Evolutionary conservation across 2,113 vertebrate species (phyloP).

Genomic region (Penelope pileata): DNA sequence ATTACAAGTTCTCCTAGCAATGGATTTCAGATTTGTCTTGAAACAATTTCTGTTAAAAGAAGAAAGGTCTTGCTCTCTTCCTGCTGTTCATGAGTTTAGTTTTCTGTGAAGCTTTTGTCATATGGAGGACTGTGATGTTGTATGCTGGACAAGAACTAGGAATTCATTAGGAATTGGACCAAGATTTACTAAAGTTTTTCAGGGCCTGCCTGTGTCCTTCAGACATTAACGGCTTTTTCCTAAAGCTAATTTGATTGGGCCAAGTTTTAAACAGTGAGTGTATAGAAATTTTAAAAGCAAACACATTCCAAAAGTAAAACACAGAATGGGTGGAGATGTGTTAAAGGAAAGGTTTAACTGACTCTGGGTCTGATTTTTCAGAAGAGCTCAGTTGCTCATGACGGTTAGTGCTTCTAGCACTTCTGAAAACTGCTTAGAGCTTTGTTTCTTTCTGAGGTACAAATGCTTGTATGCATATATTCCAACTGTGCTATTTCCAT

Average conservation of each 20-base stretch:
- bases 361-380: background rate
- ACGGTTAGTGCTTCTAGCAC: background rate
- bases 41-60: background rate
- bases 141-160: slow-evolving; percentile 42
- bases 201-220: background rate
- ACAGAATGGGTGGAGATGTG: slow-evolving; percentile 13
- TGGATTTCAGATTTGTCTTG: background rate
- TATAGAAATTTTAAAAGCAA: slow-evolving; percentile 21
- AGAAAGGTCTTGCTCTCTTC: background rate
- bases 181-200: background rate
- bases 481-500: background rate
- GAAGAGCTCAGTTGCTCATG: background rate
- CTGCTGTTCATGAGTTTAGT: background rate
- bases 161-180: slow-evolving; percentile 49
- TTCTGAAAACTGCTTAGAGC: background rate
- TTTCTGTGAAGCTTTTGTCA: background rate
- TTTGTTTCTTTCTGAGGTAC: background rate
- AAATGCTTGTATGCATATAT: background rate
- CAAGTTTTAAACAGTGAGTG: slow-evolving; percentile 31
- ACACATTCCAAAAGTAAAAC: slow-evolving; percentile 22
- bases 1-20: background rate
- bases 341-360: background rate
- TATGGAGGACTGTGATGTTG: slow-evolving; percentile 2
- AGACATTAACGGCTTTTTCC: slow-evolving; percentile 67
- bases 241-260: slow-evolving; percentile 23